A percentile compares a stretch with the other conserved stretches of the same genome.
These are phyloP conservation scores for Paramormyrops kingsleyae DNA, from an alignment of 2,113 vertebrate genomes.

Conservation along the genomic window DNA sequence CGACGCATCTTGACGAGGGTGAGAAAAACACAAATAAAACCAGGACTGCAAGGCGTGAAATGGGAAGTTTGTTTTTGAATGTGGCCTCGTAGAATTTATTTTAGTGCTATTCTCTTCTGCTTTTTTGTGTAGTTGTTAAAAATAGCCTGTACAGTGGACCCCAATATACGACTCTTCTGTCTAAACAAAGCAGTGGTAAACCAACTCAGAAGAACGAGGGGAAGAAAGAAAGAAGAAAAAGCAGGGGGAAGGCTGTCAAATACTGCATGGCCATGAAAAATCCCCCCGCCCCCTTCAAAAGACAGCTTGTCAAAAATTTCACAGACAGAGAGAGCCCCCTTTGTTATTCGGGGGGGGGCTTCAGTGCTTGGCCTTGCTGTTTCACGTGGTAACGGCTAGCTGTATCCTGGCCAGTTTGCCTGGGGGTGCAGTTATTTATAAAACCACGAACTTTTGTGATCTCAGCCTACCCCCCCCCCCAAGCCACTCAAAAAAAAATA, in stretches of 20 bases:
- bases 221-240: background rate
- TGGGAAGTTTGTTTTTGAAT: conserved; percentile 4
- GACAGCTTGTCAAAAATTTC: conserved; percentile 54
- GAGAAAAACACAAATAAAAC: background rate
- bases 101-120: background rate
- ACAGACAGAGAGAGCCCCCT: conserved; percentile 59
- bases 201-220: conserved; percentile 2
- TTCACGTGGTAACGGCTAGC: conserved; percentile 77
- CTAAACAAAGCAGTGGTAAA: conserved; percentile 11
- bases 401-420: conserved; percentile 74
- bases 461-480: conserved; percentile 50
- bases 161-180: background rate
- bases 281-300: conserved; percentile 28
- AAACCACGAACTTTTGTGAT: conserved; percentile 76
- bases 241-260: background rate
- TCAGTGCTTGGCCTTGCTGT: conserved; percentile 34
- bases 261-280: conserved; percentile 30
- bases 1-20: background rate
- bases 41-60: background rate
- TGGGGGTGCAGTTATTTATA: conserved; percentile 85
- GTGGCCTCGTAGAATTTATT: background rate
- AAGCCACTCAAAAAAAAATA: background rate
- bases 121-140: conserved; percentile 2
- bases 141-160: conserved; percentile 10
- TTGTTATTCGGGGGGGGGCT: conserved; percentile 60